Conservation (phyloP, 2,888 invertebrate species). For the Agrotis exclamationis region DNA sequence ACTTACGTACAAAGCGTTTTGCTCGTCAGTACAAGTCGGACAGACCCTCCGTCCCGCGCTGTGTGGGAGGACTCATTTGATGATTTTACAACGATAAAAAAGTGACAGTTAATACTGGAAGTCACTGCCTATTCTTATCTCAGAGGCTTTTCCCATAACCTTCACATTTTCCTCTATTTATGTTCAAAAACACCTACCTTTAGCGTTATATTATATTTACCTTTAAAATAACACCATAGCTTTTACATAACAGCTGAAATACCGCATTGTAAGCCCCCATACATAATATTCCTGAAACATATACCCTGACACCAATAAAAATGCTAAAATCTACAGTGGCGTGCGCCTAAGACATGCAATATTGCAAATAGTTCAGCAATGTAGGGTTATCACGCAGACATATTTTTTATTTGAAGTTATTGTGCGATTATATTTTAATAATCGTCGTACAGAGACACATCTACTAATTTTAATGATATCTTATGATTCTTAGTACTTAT, state of each 20-base stretch:
- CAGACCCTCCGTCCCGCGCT: too few species aligned
- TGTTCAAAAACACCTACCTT: background rate
- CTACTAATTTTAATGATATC: constrained; percentile 9
- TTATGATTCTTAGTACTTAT: background rate
- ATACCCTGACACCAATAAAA: constrained; percentile 38
- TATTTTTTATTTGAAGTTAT: constrained; percentile 30
- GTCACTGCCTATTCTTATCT: background rate
- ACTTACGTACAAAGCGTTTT: too few species aligned
- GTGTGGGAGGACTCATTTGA: too few species aligned
- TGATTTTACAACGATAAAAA: too few species aligned
- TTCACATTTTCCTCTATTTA: background rate
- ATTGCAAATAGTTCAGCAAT: constrained; percentile 38
- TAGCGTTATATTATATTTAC: background rate
- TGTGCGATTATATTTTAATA: constrained; percentile 23
- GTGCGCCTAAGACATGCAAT: constrained; percentile 47
- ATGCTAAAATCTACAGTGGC: constrained; percentile 44
- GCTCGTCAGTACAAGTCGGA: too few species aligned
- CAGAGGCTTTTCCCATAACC: too few species aligned
- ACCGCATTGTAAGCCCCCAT: constrained; percentile 10
- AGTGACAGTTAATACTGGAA: background rate
- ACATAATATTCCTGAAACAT: constrained; percentile 2
- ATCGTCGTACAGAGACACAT: background rate
- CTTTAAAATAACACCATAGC: background rate
- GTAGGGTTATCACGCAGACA: constrained; percentile 8
- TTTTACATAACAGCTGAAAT: constrained; percentile 24